Percentiles rank a stretch among this genome's conserved stretches.
Evolutionary conservation across 2,888 invertebrate species (phyloP).

Genomic region (Cosmia trapezina): DNA sequence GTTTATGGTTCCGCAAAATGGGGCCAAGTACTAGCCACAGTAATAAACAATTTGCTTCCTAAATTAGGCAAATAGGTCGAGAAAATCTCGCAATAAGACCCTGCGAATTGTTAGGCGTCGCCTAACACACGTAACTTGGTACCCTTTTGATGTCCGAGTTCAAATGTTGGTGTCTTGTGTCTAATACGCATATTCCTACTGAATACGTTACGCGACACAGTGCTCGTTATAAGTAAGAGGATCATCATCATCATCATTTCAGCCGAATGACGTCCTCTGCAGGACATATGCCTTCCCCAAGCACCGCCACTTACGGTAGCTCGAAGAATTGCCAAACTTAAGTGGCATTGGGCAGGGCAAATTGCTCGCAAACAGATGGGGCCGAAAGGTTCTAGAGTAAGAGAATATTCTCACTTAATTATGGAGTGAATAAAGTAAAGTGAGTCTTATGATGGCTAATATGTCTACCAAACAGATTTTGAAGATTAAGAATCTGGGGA

Average conservation of each 20-base stretch:
- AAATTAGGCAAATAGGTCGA: conserved; percentile 32
- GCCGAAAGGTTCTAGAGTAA: no score
- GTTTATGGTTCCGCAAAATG: conserved; percentile 43
- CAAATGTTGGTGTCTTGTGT: not conserved
- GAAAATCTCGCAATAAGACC: conserved; percentile 26
- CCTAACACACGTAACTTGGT: not conserved
- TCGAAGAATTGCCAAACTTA: no score
- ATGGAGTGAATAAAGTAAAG: not conserved
- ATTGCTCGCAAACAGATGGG: no score
- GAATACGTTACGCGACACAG: no score
- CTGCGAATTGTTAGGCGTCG: not conserved
- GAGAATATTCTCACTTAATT: not conserved
- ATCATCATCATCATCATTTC: not conserved
- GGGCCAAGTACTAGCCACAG: conserved; percentile 35
- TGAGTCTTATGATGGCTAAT: not conserved
- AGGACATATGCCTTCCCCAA: no score
- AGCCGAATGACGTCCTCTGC: no score
- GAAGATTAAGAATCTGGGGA: not conserved
- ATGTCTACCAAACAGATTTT: not conserved
- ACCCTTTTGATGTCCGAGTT: not conserved
- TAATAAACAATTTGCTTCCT: conserved; percentile 24
- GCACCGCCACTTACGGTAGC: no score
- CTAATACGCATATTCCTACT: no score
- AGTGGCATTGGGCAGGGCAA: no score
- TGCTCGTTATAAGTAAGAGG: not conserved